Evolutionary conservation across 1,140 invertebrate species (phyloP), one percentile per base, ranked within the genome.

Genomic region (Bombus superbus): DNA sequence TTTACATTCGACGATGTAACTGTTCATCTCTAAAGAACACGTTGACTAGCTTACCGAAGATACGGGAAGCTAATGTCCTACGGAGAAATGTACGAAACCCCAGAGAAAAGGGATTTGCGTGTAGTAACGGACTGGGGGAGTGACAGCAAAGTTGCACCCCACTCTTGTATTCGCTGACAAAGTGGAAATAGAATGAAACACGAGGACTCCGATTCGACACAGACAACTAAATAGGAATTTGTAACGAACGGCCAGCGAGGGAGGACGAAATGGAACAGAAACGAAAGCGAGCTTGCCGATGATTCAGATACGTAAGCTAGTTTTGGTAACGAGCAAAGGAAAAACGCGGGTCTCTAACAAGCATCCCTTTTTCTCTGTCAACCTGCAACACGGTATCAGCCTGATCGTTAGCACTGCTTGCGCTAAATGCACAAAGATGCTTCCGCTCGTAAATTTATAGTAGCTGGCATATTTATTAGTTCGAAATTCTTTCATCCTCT

Each of bases 111-210:
- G 62, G 53, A 76, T 74, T 75, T 40, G 68, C 68, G 25, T 25
- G 25, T 38, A 28, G 68, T 47, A 68, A 57, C 74, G 40, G 68
- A 62, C 62, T 47, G 10, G 44, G 40, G 57, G 81, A 32, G 22
- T 32, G 74, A 10, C 82, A 25, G 75, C 8, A 28, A 62, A 53
- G 25, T 28, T 57, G 47, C 38, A 35, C 35, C 25, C 42, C 15
- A 25, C 38, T 25, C 47, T 57, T n/a, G 42, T n/a, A 42, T 73
- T 32, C 71, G 35, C 28, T 53, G 62, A 44, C 74, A 68, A 83
- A 83, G 73, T 83, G 81, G 47, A 69, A 83, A 69, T 78, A 78
- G 77, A 83, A 78, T 69, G 74, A 83, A 77, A 69, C 69, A 42
- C 73, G 28, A 18, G n/a, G 62, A 10, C 15, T 83, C 13, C 73